Base-by-base conservation (phyloP, 1,140 invertebrate species). In the Musca domestica region DNA sequence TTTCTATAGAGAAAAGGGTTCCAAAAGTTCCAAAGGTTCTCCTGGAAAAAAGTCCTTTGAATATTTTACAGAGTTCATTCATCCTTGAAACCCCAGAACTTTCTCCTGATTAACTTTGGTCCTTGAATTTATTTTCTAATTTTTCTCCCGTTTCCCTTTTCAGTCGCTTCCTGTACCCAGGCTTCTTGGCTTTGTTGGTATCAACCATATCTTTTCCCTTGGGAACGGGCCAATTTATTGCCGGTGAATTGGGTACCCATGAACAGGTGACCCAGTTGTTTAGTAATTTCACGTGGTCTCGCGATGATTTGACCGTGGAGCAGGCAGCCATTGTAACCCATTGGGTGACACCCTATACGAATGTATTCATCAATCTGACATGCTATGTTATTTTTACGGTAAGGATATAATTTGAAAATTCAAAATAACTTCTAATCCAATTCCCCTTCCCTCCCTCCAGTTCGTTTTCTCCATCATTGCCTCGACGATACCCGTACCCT, bases 271-370 rank as follows among this genome's bases (percentile, higher is more conserved):
- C 90, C 27, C 90, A 93, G 14, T 83, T 99, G 9, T 98, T 99
- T 77, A 92, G 93, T 27, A 98, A 99, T 83, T 96, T 98, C 77
- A 98, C 95, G 0, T 99, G 96, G 96, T 92, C 91, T 0, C 89
- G 91, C 68, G 82, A 85, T 19, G 85, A 92, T 71, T 84, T 95
- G 61, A 91, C 89, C 3, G 91, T 95, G 1, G 91, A 95, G 75
- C 92, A 98, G 79, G 89, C 90, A 63, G 89, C 90, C 23, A 86
- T 98, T 7, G 87, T 98, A 0, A 87, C 88, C 17, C 91, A 97
- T 82, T 99, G 96, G 97, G 88, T 87, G 12, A 96, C 95, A 0
- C 85, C 87, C 0, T 88, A 91, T 52, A 91, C 95, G 3, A 90
- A 91, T 61, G 90, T 96, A 34, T 96, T 95, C 78, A 86, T 94